These are phyloP conservation scores for Lindbergichthys nudifrons DNA, from an alignment of 2,797 vertebrate genomes.

Conservation along the genomic window DNA sequence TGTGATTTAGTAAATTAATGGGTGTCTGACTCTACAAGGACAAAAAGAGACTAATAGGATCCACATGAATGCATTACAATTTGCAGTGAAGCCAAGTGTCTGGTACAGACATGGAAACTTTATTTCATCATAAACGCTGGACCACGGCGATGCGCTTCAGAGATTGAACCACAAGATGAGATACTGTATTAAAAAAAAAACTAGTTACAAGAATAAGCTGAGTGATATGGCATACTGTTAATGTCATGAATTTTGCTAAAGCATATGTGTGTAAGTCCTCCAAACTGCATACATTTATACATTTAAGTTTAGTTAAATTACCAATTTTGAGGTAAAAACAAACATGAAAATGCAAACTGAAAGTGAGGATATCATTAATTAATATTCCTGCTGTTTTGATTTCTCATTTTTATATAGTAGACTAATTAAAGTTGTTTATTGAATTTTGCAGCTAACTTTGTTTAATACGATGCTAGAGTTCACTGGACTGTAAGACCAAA, in stretches of 20 bases:
- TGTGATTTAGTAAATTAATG: constrained; percentile 98
- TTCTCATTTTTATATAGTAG: constrained; percentile 58
- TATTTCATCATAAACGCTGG: constrained; percentile 74
- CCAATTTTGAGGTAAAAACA: constrained; percentile 3
- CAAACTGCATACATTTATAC: background rate
- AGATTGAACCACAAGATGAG: constrained; percentile 46
- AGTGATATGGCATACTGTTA: constrained; percentile 25
- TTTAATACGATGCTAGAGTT: constrained; percentile 74
- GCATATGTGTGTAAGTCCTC: constrained; percentile 16
- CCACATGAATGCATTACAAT: constrained; percentile 82
- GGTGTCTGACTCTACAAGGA: constrained; percentile 92
- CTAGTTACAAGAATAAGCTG: constrained; percentile 44
- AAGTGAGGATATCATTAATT: constrained; percentile 48
- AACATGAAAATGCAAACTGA: constrained; percentile 31
- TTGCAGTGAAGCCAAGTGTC: constrained; percentile 78
- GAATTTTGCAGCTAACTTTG: constrained; percentile 56
- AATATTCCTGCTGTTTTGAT: constrained; percentile 46
- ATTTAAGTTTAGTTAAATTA: constrained; percentile 30
- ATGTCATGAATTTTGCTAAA: constrained; percentile 24
- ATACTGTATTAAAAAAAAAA: constrained; percentile 46
- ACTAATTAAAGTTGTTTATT: constrained; percentile 74
- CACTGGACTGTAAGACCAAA: constrained; percentile 58
- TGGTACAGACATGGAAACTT: constrained; percentile 76
- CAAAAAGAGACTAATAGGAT: constrained; percentile 92
- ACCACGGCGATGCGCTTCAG: constrained; percentile 54